phyloP scores from a whole-genome alignment of 2,113 vertebrate species.

The Porphyrio hochstetteri region DNA sequence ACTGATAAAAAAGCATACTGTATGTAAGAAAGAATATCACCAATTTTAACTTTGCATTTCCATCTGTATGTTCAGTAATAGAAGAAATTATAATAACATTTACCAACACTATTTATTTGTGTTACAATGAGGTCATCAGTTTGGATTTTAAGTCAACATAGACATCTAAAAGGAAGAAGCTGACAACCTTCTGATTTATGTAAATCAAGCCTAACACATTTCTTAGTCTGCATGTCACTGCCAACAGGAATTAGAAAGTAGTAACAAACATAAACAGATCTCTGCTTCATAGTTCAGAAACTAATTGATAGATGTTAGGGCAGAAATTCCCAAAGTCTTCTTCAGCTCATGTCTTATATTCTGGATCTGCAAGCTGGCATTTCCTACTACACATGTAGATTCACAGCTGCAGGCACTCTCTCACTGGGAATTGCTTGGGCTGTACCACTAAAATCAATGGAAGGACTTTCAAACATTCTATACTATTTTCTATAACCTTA shows the following conservation, averaged over 20 bases:
- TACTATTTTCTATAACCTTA: neutral
- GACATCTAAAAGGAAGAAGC: conserved; percentile 37
- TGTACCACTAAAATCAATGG: neutral
- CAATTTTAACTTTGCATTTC: conserved; percentile 42
- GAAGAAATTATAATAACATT: conserved; percentile 58
- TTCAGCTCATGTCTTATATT: neutral
- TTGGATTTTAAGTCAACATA: conserved; percentile 52
- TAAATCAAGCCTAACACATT: conserved; percentile 65
- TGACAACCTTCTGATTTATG: conserved; percentile 69
- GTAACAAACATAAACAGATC: conserved; percentile 63
- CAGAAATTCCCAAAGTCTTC: conserved; percentile 14
- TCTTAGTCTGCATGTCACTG: conserved; percentile 56
- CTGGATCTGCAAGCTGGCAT: neutral
- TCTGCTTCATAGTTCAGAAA: conserved; percentile 16
- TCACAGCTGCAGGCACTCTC: neutral
- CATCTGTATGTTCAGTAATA: conserved; percentile 58
- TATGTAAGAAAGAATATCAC: neutral
- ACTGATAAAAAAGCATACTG: neutral
- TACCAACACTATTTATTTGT: conserved; percentile 57
- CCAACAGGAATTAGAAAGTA: conserved; percentile 61
- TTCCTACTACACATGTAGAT: neutral
- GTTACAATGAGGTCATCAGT: conserved; percentile 63
- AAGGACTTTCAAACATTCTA: neutral
- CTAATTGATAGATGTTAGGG: conserved; percentile 19
- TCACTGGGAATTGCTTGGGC: neutral